Evolutionary conservation across 2,888 invertebrate genomes (phyloP), one percentile per base, ranked within the genome.

Genomic region (Brenthis daphne): DNA sequence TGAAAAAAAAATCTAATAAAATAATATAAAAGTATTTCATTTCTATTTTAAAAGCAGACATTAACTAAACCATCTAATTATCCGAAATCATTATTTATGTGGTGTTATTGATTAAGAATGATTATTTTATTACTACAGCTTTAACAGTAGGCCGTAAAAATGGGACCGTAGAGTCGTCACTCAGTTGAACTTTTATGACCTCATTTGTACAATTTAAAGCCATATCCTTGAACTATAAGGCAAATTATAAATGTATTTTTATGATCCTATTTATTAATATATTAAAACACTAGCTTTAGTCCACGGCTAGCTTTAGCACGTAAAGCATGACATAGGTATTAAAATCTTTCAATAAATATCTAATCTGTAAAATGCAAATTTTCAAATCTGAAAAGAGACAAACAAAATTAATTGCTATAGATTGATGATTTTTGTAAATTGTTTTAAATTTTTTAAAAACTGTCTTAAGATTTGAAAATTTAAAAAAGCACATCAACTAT

Each of bases 131-230:
- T 43, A 43, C 37, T 43, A 43, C 37, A 29, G 6, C 29, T 50
- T 50, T 60, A 60, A 50, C 29, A n/a, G 43, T 47, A 33, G 13
- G 29, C 3, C 51, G 37, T 57, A 50, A 57, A 43, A 54, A n/a
- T 53, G 12, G 16, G 80, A 43, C 37, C 83, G 89, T 87, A 85
- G 85, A 88, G 85, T 83, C 87, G 84, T 88, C 85, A 86, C 83
- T 85, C 85, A 82, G 83, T 82, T 82, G 86, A 85, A 85, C 84
- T 83, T 90, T 89, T 90, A 90, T 86, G 85, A 82, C 84, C 85
- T 85, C 85, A 86, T 88, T 90, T 88, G 79, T 80, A 81, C 85
- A 86, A 87, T 88, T 88, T 81, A 84, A 85, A 81, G 85, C 84
- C 82, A 83, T 84, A 89, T 88, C 87, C 85, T 87, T 85, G 86